Conservation (phyloP, 1,140 invertebrate genomes). For the Drosophila gunungcola region DNA sequence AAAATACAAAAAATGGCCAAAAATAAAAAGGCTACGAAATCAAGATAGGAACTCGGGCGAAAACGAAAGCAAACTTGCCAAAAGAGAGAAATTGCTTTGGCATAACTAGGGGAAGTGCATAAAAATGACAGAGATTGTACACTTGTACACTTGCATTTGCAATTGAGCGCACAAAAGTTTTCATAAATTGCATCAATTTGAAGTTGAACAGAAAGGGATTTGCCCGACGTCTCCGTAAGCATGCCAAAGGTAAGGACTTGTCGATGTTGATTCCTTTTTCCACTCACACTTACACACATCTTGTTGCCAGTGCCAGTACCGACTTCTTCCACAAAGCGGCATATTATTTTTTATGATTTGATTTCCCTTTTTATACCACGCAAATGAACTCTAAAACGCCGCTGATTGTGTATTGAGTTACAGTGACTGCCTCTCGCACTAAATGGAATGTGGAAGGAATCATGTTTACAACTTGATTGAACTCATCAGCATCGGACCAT, state of each 20-base stretch:
- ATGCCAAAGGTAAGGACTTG: conserved; percentile 66
- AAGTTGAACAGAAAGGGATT: conserved; percentile 32
- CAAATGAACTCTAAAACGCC: conserved; percentile 79
- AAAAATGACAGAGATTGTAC: conserved; percentile 75
- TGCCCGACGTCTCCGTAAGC: conserved; percentile 21
- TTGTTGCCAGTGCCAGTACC: conserved; percentile 46
- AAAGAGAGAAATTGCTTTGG: conserved; percentile 73
- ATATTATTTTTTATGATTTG: conserved; percentile 81
- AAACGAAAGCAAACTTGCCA: conserved; percentile 42
- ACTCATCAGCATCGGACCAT: conserved; percentile 65
- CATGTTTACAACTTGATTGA: conserved; percentile 82
- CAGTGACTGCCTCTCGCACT: conserved; percentile 51
- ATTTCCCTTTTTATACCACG: conserved; percentile 64
- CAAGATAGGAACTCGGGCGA: conserved; percentile 48
- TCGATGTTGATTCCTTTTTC: conserved; percentile 45
- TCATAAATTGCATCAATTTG: conserved; percentile 82
- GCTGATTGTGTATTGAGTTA: conserved; percentile 81
- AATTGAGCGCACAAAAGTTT: conserved; percentile 82
- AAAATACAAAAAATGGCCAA: conserved; percentile 10
- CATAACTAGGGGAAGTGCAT: conserved; percentile 70
- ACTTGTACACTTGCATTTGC: conserved; percentile 65
- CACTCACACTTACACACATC: conserved; percentile 47
- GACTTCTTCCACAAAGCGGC: conserved; percentile 56
- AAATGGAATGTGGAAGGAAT: conserved; percentile 75
- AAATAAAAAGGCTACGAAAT: conserved; percentile 36